phyloP scores from a whole-genome alignment of 2,797 vertebrate genomes.

The Scleropages formosus region DNA sequence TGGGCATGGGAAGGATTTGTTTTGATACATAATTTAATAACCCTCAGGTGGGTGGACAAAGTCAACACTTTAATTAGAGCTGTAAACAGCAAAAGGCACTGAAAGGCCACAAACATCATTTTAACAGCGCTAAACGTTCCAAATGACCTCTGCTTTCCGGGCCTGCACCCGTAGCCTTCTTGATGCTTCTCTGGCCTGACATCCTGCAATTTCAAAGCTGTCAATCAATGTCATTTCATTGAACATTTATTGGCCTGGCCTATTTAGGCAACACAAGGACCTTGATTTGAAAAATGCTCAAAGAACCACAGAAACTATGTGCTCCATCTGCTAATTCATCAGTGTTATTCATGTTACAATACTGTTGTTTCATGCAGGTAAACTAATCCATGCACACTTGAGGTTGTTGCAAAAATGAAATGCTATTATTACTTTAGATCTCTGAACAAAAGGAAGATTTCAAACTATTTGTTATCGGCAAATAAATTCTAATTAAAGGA shows the following conservation, averaged over 20 bases:
- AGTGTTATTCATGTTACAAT: neutral
- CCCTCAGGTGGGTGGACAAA: conserved; percentile 24
- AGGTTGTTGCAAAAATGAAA: conserved; percentile 1
- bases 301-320: neutral
- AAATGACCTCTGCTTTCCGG: conserved; percentile 39
- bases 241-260: conserved; percentile 73
- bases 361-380: conserved; percentile 5
- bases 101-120: conserved; percentile 23
- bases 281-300: conserved; percentile 26
- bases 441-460: neutral
- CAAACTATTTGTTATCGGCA: neutral
- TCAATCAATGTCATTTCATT: conserved; percentile 74
- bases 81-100: conserved; percentile 27
- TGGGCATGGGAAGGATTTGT: neutral
- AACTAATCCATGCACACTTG: neutral
- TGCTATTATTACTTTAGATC: neutral
- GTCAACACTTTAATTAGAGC: conserved; percentile 44
- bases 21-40: conserved; percentile 17
- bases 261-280: conserved; percentile 66
- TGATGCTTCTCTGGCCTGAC: conserved; percentile 61
- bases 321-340: conserved; percentile 14
- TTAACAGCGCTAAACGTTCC: conserved; percentile 31
- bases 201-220: conserved; percentile 72
- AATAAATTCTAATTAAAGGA: too few species aligned
- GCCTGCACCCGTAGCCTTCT: conserved; percentile 52